Base-by-base conservation (phyloP, 2,888 invertebrate species). In the Orchesellides sinensis region DNA sequence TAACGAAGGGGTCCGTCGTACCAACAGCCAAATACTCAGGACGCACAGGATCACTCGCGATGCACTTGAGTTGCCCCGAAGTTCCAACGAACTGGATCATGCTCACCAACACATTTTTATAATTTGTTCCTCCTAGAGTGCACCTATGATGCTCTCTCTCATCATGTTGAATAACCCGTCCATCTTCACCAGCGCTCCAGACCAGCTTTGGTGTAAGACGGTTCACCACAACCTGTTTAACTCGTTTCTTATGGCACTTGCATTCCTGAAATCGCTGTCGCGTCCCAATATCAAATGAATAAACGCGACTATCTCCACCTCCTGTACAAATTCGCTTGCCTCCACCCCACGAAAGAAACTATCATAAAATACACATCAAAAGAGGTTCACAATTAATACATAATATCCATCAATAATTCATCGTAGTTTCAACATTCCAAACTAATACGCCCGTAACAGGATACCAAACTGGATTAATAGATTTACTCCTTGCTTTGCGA, bases 1-100 rank as follows among this genome's bases (percentile, higher is more conserved):
- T 92, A 25, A 98, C 95, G 90, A 95, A 98, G 66, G 96, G 95
- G 91, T 99, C 98, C 90, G 97, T 98, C 0, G 96, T 96, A 0
- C 98, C 98, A 2, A 98, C 94, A 0, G 98, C 99, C 21, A 99
- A 83, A 59, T 56, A 75, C 17, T 75, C 77, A 10, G 69, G 63
- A 17, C 72, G 61, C 14, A 92, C 85, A 0, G 98, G 96, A 92
- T 98, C 98, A 6, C 98, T 93, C 0, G 97, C 94, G 84, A 98
- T 92, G 89, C 98, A 98, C 90, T 98, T 98, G 47, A 95, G 96
- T 90, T 98, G 98, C 0, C 94, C 94, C 86, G 93, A 93, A 47
- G 93, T 92, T 1, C 96, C 95, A 84, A 94, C 90, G 90, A 95
- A 94, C 89, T 93, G 93, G 72, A 93, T 91, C 19, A 98, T 91